These are phyloP conservation scores for Charadrius vociferus DNA, from an alignment of 2,113 vertebrate genomes.

Conservation along the genomic window DNA sequence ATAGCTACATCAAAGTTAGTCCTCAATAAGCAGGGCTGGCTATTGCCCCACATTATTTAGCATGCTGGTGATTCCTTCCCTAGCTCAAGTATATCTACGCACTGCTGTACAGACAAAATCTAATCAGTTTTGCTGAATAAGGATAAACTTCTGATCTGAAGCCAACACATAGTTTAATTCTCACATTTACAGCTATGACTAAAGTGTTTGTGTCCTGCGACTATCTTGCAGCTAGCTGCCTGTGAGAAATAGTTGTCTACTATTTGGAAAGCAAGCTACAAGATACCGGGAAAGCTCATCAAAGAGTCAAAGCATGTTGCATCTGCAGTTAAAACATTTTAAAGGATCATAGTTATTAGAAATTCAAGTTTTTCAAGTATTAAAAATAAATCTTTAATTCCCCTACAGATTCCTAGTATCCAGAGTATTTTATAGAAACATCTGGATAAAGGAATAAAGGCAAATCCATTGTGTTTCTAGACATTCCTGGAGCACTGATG, in stretches of 20 bases:
- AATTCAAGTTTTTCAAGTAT: conserved; percentile 77
- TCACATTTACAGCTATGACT: not conserved
- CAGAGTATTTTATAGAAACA: conserved; percentile 75
- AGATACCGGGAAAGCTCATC: conserved; percentile 19
- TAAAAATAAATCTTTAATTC: conserved; percentile 81
- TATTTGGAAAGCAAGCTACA: conserved; percentile 1
- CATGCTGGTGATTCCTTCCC: not conserved
- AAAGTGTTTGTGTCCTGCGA: not conserved
- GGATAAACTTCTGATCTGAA: not conserved
- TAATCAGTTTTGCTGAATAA: conserved; percentile 27
- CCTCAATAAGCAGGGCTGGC: not conserved
- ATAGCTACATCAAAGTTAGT: not conserved
- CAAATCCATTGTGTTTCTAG: conserved; percentile 75
- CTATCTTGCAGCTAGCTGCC: not conserved
- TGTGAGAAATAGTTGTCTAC: not conserved
- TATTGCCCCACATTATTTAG: not conserved
- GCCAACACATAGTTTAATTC: not conserved
- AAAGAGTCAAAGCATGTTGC: conserved; percentile 40
- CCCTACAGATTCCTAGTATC: conserved; percentile 67
- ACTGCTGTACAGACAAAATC: not conserved
- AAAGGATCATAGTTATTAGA: conserved; percentile 72
- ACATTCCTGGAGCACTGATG: conserved; percentile 73
- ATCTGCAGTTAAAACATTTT: conserved; percentile 69
- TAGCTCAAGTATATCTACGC: not conserved
- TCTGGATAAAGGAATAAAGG: conserved; percentile 77